These are phyloP conservation scores for Neogale vison DNA, from an alignment of 2,113 vertebrate species.

Conservation along the genomic window DNA sequence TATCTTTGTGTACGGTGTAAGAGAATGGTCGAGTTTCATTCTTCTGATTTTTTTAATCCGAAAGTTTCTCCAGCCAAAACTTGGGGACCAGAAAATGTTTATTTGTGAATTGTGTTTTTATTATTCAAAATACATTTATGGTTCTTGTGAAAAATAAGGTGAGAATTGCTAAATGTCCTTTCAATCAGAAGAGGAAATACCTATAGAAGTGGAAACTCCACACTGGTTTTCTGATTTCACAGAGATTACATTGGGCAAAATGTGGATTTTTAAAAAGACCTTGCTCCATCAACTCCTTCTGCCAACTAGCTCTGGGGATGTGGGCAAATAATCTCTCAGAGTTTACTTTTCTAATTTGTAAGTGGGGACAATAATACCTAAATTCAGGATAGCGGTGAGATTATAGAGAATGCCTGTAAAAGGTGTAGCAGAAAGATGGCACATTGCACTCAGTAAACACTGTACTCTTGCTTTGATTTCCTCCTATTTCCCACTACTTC, in stretches of 20 bases:
- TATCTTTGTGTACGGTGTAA: too few relatives aligned
- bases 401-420: neutral
- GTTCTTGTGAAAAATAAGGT: conserved; percentile 16
- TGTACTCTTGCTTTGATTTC: neutral
- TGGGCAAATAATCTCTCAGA: neutral
- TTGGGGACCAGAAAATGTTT: conserved; percentile 11
- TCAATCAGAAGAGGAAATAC: neutral
- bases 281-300: neutral
- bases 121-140: neutral
- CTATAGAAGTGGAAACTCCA: neutral
- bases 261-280: neutral
- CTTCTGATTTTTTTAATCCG: neutral
- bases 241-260: neutral
- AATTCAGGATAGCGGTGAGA: neutral
- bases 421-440: neutral
- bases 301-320: neutral
- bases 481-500: neutral
- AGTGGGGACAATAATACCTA: neutral
- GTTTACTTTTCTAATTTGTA: conserved; percentile 33
- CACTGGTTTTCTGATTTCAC: neutral
- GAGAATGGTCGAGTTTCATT: too few relatives aligned
- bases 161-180: neutral
- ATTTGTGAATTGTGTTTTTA: conserved; percentile 29
- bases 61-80: neutral
- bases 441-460: neutral